Evolutionary conservation across 2,797 vertebrate genomes (phyloP), one percentile per base, ranked within the genome.

Genomic region (Crypturellus tataupa): DNA sequence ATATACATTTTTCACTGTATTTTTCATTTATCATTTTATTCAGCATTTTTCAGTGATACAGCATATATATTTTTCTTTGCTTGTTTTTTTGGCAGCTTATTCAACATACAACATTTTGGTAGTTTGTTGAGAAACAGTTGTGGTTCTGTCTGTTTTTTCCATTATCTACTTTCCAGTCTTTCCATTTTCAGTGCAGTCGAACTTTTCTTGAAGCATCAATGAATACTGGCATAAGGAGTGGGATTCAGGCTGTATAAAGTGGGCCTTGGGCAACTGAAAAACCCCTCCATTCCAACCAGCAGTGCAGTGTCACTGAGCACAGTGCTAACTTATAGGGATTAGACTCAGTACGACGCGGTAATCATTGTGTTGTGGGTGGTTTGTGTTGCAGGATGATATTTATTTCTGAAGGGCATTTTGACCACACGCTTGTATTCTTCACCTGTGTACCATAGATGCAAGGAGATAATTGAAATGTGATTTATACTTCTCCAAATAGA

Each of bases 391-490:
- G 39, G 21, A n/a, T 27, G 62, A n/a, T 24, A 63, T 3, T 77
- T 29, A 12, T 75, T 63, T 83, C 55, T 84, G 5, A 49, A 67
- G 17, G 25, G 24, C 24, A 0, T 77, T 85, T 70, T 87, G 64
- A 17, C 46, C 15, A 15, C 4, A 8, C 5, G 6, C 4, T 86
- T 72, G 3, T 7, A 42, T 91, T 72, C 9, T 35, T 93, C 6
- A 4, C 4, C 1, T 12, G 1, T 56, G 13, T 82, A 20, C 15
- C 0, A 0, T 67, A n/a, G n/a, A 6, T 76, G 5, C 67, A 56
- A 64, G 20, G 42, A 75, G 10, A 33, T 46, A 9, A 4, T 46
- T 39, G 47, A 44, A 73, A 9, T 47, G 18, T 80, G 33, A 33
- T 80, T 89, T 83, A 40, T 87, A 2, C 12, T 78, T 14, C 35